These are phyloP conservation scores for Hypolimnas misippus DNA, from an alignment of 2,888 invertebrate genomes.

Conservation along the genomic window DNA sequence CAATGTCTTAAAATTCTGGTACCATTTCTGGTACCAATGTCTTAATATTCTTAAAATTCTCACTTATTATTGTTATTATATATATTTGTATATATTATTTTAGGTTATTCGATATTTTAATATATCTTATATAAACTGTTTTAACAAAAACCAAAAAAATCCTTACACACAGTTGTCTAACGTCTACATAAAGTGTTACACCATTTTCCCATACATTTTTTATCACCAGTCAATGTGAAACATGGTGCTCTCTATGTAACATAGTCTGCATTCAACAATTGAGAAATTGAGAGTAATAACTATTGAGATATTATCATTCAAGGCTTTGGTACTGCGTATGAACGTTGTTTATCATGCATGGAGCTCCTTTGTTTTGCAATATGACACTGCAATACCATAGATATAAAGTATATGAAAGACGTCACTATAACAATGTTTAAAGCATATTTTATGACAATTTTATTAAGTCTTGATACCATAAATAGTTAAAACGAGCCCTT, in stretches of 20 bases:
- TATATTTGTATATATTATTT: no score
- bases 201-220: no score
- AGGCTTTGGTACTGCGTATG: conserved; percentile 43
- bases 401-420: neutral
- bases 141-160: no score
- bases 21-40: no score
- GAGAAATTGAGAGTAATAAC: conserved; percentile 74
- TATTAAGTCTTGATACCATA: neutral
- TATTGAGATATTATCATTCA: conserved; percentile 54
- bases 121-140: no score
- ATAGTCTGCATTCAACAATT: conserved; percentile 55
- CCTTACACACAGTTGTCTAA: no score
- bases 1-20: no score
- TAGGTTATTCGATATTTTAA: no score
- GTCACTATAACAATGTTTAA: neutral
- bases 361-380: conserved; percentile 19
- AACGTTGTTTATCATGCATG: conserved; percentile 15
- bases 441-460: conserved; percentile 2
- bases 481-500: neutral
- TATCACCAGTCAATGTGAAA: conserved; percentile 35
- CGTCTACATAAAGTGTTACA: no score
- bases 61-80: no score
- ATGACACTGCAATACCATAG: conserved; percentile 1
- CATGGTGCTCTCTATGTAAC: conserved; percentile 48
- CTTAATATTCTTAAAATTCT: no score